These are phyloP conservation scores for Strongylocentrotus purpuratus DNA, from an alignment of 35 echinoderm and acorn worm species.

Conservation along the genomic window DNA sequence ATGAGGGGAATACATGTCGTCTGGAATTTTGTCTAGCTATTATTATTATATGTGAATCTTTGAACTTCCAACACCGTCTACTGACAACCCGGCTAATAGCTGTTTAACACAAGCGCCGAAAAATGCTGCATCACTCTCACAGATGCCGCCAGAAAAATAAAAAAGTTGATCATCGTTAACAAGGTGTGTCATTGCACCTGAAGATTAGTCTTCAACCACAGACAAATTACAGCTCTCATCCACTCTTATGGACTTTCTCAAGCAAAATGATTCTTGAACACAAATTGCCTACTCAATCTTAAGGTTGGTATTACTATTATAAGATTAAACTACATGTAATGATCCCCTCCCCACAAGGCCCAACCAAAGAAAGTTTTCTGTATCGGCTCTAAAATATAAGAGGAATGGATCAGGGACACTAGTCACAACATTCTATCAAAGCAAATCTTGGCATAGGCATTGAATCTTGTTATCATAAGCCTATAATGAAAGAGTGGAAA, in stretches of 20 bases:
- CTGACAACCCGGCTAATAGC: background rate
- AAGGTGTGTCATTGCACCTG: conserved; percentile 4
- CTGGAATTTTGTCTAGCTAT: background rate
- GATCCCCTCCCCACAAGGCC: too few species aligned
- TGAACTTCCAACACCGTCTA: background rate
- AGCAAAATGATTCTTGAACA: too few species aligned
- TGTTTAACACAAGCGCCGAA: background rate
- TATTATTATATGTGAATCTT: background rate
- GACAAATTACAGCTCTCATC: background rate
- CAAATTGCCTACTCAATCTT: too few species aligned
- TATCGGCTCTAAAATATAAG: background rate
- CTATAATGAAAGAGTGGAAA: background rate
- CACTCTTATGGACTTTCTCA: too few species aligned
- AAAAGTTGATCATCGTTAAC: background rate
- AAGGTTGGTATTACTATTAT: too few species aligned
- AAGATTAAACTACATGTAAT: too few species aligned
- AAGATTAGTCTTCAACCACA: background rate
- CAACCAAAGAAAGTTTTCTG: background rate
- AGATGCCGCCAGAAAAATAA: background rate
- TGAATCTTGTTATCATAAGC: background rate
- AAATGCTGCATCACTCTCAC: background rate
- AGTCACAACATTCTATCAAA: background rate
- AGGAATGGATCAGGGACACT: background rate
- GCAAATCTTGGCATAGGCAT: background rate
- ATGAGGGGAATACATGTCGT: background rate